phyloP scores from a whole-genome alignment of 2,113 vertebrate genomes.

The Malurus melanocephalus region DNA sequence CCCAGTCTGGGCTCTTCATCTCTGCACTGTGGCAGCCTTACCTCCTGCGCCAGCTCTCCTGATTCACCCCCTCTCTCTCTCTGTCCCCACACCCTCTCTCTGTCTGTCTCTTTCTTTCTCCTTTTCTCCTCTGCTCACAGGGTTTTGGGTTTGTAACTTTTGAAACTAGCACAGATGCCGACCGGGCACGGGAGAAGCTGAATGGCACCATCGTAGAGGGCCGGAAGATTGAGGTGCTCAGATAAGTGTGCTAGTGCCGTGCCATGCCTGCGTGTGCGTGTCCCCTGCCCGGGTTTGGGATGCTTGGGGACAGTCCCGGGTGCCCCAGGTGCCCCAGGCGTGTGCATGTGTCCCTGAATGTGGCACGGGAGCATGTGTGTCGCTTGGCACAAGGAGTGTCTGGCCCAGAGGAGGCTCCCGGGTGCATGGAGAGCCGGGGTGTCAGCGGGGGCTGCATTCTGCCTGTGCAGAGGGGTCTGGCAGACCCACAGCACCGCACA shows the following conservation, averaged over 20 bases:
- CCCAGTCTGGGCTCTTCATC: not conserved
- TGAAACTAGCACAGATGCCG: conserved; percentile 97
- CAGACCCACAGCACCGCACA: fast-evolving
- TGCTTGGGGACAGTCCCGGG: not conserved
- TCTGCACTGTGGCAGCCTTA: conserved; percentile 29
- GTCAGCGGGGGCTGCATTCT: fast-evolving
- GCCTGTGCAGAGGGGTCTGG: not conserved
- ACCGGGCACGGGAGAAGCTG: conserved; percentile 98
- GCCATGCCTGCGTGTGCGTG: conserved; percentile 51
- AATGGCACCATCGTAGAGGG: conserved; percentile 99
- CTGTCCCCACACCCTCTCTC: conserved; percentile 26
- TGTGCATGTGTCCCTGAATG: not conserved
- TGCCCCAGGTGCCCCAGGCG: not conserved
- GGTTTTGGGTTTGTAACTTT: conserved; percentile 97
- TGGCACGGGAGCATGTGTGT: conserved; percentile 20
- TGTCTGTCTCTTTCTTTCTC: conserved; percentile 63
- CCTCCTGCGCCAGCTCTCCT: conserved; percentile 52
- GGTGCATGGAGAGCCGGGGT: not conserved
- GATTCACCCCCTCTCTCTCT: conserved; percentile 42
- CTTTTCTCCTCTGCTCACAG: conserved; percentile 74
- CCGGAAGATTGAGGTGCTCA: conserved; percentile 98
- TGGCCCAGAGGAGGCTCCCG: not conserved
- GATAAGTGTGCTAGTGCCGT: conserved; percentile 70
- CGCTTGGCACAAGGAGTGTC: not conserved
- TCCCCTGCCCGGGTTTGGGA: not conserved